Evolutionary conservation across 1,140 invertebrate genomes (phyloP), one percentile per base, ranked within the genome.

Genomic region (Diorhabda carinulata): DNA sequence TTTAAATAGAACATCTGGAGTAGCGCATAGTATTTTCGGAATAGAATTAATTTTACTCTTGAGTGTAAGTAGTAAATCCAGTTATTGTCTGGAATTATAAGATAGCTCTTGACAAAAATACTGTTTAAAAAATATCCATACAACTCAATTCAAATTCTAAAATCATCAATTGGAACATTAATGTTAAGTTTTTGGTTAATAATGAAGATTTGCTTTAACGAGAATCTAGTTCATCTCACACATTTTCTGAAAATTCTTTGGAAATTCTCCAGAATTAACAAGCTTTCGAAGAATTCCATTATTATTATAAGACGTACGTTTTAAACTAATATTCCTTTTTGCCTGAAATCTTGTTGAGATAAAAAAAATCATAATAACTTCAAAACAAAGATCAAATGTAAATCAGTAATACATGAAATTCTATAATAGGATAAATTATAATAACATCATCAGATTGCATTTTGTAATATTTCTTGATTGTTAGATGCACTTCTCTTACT

Each of bases 121-220:
- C 60, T 71, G n/a, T 8, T 8, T n/a, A 2, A n/a, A 8, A 52
- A 68, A 61, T 6, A 52, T 52, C 47, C 6, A 8, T 52, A n/a
- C 5, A 52, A n/a, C n/a, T 6, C 6, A 8, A 52, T 8, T 0
- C 6, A 6, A n/a, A n/a, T 52, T 52, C 2, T 52, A 52, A 8
- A 8, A 8, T 52, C 47, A n/a, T 52, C n/a, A 6, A 8, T 52
- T 2, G 47, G 6, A 52, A 3, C 47, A 8, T 52, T n/a, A 3
- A 8, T 52, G 47, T 52, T 8, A 52, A 8, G 6, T 6, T 52
- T 52, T 4, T 8, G n/a, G n/a, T 52, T 52, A 4, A 52, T 52
- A 52, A 3, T 8, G n/a, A 52, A 52, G 6, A 52, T 52, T 8
- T 52, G n/a, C 47, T 4, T 52, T 6, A 5, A 3, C 6, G 2